Conservation (phyloP, 2,888 invertebrate species). For the Acanthosepion esculentum region DNA sequence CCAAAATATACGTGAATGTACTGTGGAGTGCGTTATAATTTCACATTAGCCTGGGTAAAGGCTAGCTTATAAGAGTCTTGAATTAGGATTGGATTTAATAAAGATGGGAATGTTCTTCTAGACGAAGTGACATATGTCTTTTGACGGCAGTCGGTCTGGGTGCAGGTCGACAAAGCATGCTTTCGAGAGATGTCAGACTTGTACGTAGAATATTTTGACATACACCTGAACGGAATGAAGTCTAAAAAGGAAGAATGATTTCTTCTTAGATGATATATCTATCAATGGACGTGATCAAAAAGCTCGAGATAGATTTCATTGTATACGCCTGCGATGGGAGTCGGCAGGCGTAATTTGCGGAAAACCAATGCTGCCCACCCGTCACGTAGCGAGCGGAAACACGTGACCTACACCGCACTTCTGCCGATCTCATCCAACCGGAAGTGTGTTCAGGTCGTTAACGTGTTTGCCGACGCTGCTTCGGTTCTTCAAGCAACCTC, state of each 20-base stretch:
- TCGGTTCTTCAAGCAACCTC: background rate
- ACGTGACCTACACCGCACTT: background rate
- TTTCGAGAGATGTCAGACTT: background rate
- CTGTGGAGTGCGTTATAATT: too few species aligned
- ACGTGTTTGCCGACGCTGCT: conserved; percentile 4
- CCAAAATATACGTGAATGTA: too few species aligned
- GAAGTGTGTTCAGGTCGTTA: background rate
- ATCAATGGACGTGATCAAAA: background rate
- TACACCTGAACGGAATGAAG: background rate
- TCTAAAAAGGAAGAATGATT: background rate
- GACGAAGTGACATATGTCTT: background rate
- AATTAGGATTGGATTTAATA: too few species aligned
- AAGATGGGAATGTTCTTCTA: too few species aligned
- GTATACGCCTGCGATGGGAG: background rate
- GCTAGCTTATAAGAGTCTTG: too few species aligned
- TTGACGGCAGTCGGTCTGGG: background rate
- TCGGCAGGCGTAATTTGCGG: background rate
- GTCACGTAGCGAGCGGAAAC: background rate
- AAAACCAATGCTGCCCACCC: background rate
- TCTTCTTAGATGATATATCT: background rate
- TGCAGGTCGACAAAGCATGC: background rate
- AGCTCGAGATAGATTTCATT: background rate
- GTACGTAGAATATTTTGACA: background rate
- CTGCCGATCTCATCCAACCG: background rate
- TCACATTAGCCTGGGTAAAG: too few species aligned